phyloP scores from a whole-genome alignment of 2,113 vertebrate genomes.

The Upupa epops region DNA sequence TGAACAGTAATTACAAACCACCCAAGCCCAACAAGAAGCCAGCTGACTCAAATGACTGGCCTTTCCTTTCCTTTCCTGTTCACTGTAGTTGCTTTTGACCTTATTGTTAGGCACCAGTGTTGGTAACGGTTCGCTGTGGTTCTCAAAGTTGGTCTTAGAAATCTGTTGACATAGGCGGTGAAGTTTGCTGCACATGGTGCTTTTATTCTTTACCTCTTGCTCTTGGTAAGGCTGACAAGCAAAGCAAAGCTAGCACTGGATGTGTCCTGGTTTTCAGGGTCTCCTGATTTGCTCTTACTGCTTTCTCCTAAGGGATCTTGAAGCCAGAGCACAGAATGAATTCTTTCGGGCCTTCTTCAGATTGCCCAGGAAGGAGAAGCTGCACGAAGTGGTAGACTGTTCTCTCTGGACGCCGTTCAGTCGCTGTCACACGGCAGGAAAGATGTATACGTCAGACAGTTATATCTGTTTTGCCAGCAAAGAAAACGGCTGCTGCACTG shows the following conservation, averaged over 20 bases:
- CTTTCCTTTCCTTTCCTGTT: neutral
- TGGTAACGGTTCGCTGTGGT: neutral
- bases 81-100: neutral
- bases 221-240: neutral
- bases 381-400: conserved; percentile 83
- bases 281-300: neutral
- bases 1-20: neutral
- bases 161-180: neutral
- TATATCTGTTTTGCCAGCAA: conserved; percentile 94
- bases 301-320: conserved; percentile 81
- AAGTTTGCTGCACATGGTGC: neutral
- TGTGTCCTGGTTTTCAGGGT: neutral
- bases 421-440: conserved; percentile 89
- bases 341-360: conserved; percentile 93
- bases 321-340: conserved; percentile 88
- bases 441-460: conserved; percentile 87
- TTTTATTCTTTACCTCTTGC: neutral
- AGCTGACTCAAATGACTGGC: neutral
- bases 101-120: neutral
- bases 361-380: conserved; percentile 84
- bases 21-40: neutral
- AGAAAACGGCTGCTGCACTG: conserved; percentile 85
- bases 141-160: neutral
- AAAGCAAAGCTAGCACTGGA: neutral
- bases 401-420: conserved; percentile 92